phyloP scores from a whole-genome alignment of 2,113 vertebrate genomes.

The Tetrao urogallus region DNA sequence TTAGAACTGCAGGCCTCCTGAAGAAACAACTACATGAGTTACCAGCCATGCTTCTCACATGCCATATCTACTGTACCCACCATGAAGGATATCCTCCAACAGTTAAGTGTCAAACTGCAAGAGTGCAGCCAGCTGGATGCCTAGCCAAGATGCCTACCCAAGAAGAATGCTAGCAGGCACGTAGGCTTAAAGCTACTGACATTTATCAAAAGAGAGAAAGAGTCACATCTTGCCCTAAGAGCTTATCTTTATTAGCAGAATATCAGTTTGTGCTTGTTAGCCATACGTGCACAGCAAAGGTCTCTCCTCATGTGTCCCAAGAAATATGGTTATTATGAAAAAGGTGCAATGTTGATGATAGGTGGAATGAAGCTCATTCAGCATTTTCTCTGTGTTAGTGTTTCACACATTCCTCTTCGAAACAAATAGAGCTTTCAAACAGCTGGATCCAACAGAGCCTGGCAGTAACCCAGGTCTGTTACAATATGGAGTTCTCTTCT shows the following conservation, averaged over 20 bases:
- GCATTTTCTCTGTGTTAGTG: background rate
- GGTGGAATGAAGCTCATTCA: background rate
- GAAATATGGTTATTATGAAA: background rate
- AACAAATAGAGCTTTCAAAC: accelerated
- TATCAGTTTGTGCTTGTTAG: background rate
- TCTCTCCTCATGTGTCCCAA: background rate
- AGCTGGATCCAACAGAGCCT: no score
- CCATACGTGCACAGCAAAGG: accelerated
- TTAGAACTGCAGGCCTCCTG: background rate
- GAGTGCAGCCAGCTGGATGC: background rate
- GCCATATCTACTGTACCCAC: background rate
- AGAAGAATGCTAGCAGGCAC: background rate
- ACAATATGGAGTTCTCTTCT: accelerated
- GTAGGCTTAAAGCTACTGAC: background rate
- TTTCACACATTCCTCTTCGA: background rate
- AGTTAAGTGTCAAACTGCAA: background rate
- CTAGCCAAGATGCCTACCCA: no score
- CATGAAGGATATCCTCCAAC: background rate
- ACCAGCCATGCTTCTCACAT: background rate
- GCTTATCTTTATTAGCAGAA: background rate
- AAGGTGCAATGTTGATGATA: background rate
- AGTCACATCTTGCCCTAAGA: background rate
- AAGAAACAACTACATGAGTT: background rate
- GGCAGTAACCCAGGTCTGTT: background rate
- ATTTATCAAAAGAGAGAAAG: background rate